Percentiles rank a stretch among this genome's conserved stretches.
Conservation (phyloP, 92 coral and sea anemone genomes). For the Zoanthus sansibaricus region DNA sequence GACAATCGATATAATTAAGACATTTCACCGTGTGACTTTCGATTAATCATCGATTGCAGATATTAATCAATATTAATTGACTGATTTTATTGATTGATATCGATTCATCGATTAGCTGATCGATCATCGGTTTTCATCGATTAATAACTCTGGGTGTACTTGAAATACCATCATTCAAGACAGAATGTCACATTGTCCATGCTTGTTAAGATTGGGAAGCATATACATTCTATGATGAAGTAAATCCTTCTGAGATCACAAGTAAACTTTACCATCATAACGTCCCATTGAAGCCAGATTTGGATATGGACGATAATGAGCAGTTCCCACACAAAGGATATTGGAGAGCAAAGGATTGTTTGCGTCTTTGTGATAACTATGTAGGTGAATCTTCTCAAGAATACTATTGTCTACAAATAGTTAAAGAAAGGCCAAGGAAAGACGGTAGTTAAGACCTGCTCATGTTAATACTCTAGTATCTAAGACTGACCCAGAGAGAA, state of each 20-base stretch:
- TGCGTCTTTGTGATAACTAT: neutral
- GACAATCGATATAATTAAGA: no score
- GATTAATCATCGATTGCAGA: no score
- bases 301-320: neutral
- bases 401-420: neutral
- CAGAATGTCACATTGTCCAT: conserved; percentile 18
- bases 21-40: no score
- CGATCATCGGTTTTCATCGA: no score
- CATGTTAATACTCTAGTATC: conserved; percentile 40
- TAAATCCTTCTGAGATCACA: conserved; percentile 11
- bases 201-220: conserved; percentile 30
- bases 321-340: conserved; percentile 19
- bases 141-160: no score
- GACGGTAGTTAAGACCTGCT: conserved; percentile 24
- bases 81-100: no score
- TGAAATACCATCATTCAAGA: conserved; percentile 20
- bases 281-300: neutral
- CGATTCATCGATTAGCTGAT: no score
- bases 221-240: conserved; percentile 22
- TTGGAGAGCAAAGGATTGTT: conserved; percentile 9
- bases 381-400: neutral
- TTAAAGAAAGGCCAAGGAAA: neutral
- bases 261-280: conserved; percentile 31
- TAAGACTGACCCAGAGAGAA: conserved; percentile 47
- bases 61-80: no score